phyloP scores from a whole-genome alignment of 2,888 invertebrate species.

The Netelia inedita region DNA sequence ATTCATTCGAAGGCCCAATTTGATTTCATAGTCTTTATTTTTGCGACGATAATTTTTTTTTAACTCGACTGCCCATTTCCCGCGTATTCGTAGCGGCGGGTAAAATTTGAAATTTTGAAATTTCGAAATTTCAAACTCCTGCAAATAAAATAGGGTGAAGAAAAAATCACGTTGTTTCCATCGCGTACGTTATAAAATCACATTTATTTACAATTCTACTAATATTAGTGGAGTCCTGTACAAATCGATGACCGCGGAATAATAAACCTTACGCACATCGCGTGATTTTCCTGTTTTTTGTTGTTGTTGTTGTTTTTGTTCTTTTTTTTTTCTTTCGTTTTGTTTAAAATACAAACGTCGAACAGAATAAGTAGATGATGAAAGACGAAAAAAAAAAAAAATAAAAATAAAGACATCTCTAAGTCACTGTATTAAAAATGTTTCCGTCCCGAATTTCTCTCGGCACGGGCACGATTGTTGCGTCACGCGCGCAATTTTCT shows the following conservation, averaged over 20 bases:
- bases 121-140: background rate
- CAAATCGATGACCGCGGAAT: constrained; percentile 77
- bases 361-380: constrained; percentile 39
- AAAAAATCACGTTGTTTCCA: background rate
- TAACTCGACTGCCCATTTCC: no score
- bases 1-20: background rate
- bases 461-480: constrained; percentile 2
- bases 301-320: no score
- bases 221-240: constrained; percentile 79
- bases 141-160: background rate
- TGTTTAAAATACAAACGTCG: constrained; percentile 18
- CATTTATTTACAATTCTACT: constrained; percentile 85
- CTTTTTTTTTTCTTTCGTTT: background rate
- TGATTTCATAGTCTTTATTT: background rate
- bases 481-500: constrained; percentile 19
- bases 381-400: constrained; percentile 49
- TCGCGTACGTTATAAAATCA: constrained; percentile 82
- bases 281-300: no score
- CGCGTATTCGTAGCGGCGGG: no score
- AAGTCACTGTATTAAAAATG: constrained; percentile 79
- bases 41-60: no score
- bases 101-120: background rate
- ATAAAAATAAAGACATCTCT: constrained; percentile 30
- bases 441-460: constrained; percentile 27
- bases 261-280: constrained; percentile 74